Conservation (phyloP, 2,113 vertebrate species). For the Hypomesus transpacificus region DNA sequence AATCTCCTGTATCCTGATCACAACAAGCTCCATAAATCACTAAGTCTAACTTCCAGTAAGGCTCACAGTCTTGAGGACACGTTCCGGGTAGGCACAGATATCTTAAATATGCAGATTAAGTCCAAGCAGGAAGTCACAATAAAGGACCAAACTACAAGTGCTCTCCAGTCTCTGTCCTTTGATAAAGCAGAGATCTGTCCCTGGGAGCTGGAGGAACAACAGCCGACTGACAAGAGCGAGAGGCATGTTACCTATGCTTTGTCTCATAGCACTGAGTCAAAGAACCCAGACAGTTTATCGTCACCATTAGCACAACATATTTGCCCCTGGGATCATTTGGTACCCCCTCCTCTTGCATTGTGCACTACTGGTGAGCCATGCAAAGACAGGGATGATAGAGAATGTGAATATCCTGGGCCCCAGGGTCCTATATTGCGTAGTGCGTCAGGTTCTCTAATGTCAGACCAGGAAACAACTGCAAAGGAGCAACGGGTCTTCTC, state of each 20-base stretch:
- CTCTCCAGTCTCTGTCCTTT: constrained; percentile 59
- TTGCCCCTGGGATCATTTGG: constrained; percentile 69
- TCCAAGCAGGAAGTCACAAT: constrained; percentile 55
- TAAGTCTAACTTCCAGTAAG: constrained; percentile 70
- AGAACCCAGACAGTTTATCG: constrained; percentile 12
- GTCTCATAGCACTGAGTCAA: constrained; percentile 52
- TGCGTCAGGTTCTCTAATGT: constrained; percentile 64
- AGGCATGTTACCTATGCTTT: constrained; percentile 76
- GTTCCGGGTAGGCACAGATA: constrained; percentile 41
- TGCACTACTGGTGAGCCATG: constrained; percentile 23
- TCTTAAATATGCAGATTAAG: constrained; percentile 26
- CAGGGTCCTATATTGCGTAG: constrained; percentile 62
- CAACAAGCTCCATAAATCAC: constrained; percentile 77
- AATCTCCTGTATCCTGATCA: constrained; percentile 68
- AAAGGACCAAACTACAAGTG: constrained; percentile 59
- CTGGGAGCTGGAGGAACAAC: constrained; percentile 62
- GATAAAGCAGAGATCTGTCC: constrained; percentile 58
- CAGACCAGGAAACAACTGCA: constrained; percentile 30
- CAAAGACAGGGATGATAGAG: constrained; percentile 31
- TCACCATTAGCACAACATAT: constrained; percentile 48
- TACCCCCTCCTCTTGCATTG: constrained; percentile 34
- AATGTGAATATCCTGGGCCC: constrained; percentile 46
- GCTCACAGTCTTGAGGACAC: constrained; percentile 52
- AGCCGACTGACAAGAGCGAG: constrained; percentile 53
- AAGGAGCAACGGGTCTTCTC: constrained; percentile 67